Percentiles rank a stretch among this genome's conserved stretches.
These are phyloP conservation scores for Rhinolophus ferrumequinum DNA, from an alignment of 2,113 vertebrate species.

Conservation along the genomic window DNA sequence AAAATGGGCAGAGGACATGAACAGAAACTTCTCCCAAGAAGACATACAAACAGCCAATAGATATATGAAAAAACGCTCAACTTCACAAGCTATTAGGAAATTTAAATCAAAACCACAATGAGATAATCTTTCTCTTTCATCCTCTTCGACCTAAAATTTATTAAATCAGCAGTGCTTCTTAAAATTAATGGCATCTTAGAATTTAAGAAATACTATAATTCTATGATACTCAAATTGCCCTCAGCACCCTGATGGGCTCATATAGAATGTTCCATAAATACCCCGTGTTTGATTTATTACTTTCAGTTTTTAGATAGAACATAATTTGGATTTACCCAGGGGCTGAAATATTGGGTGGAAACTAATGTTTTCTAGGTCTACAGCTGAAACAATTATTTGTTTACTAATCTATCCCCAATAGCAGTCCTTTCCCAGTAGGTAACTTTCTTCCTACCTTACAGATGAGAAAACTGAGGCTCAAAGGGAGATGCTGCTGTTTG, in stretches of 20 bases:
- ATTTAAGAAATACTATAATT: constrained; percentile 17
- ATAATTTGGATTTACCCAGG: not conserved
- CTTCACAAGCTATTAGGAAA: too few relatives aligned
- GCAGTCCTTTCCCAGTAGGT: not conserved
- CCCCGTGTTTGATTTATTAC: not conserved
- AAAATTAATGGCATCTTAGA: not conserved
- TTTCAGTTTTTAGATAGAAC: not conserved
- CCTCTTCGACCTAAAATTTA: not conserved
- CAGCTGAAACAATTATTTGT: not conserved
- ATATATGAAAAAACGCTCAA: too few relatives aligned
- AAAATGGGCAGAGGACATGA: too few relatives aligned
- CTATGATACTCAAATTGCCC: not conserved
- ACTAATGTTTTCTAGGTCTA: not conserved
- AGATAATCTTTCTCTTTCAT: not conserved
- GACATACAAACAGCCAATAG: too few relatives aligned
- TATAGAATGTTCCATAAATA: not conserved
- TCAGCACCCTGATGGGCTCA: not conserved
- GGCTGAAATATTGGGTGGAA: not conserved
- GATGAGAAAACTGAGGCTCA: not conserved
- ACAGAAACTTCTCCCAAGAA: too few relatives aligned
- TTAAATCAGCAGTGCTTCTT: not conserved
- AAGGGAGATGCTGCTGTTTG: not conserved
- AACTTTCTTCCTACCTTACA: not conserved
- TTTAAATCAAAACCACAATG: too few relatives aligned
- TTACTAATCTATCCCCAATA: not conserved